Percentiles rank a stretch among this genome's conserved stretches.
Evolutionary conservation across 2,888 invertebrate genomes (phyloP).

Genomic region (Tachina fera): DNA sequence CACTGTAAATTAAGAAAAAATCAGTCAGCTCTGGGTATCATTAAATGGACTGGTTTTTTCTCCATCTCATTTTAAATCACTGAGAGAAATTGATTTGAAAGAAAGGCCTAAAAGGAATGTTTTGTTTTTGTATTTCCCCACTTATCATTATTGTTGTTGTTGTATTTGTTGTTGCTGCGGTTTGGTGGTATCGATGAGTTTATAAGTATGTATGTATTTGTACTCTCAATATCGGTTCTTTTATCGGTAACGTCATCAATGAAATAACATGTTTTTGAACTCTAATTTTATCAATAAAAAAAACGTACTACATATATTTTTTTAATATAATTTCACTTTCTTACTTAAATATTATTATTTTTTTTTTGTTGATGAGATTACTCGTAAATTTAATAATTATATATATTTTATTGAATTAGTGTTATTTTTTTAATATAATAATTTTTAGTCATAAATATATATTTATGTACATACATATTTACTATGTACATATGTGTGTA

Average conservation of each 20-base stretch:
- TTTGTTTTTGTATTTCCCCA: slow-evolving; percentile 25
- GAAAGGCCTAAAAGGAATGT: slow-evolving; percentile 45
- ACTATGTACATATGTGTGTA: no score
- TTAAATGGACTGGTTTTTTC: slow-evolving; percentile 22
- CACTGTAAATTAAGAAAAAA: slow-evolving; percentile 35
- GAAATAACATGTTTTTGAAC: slow-evolving; percentile 64
- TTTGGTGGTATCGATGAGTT: not conserved
- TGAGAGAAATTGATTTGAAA: slow-evolving; percentile 41
- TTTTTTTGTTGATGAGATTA: not conserved
- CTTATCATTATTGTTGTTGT: slow-evolving; percentile 11
- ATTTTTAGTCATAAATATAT: not conserved
- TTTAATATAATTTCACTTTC: slow-evolving; percentile 29
- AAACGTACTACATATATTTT: not conserved
- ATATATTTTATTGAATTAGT: not conserved
- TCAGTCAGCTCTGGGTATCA: not conserved
- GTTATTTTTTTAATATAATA: not conserved
- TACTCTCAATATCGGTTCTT: slow-evolving; percentile 40
- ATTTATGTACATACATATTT: not conserved
- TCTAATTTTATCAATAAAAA: slow-evolving; percentile 44
- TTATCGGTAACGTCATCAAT: slow-evolving; percentile 68
- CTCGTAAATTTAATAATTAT: not conserved
- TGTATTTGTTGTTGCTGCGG: not conserved
- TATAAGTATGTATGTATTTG: no score
- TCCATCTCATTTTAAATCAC: slow-evolving; percentile 16
- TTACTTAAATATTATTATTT: not conserved